Conservation (phyloP, 2,888 invertebrate species). For the Prenolepis imparis region DNA sequence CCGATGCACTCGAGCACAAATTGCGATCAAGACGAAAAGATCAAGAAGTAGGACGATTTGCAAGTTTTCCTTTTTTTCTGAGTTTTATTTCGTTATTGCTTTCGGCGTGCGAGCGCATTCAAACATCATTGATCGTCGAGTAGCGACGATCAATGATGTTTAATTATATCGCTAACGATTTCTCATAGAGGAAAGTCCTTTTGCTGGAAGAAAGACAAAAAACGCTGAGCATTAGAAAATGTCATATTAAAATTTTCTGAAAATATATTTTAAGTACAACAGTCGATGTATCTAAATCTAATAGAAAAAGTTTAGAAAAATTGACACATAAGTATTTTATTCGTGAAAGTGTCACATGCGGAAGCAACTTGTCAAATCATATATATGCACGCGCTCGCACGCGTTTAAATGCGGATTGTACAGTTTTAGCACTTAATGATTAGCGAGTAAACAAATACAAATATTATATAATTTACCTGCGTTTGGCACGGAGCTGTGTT, state of each 20-base stretch:
- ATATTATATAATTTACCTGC: constrained; percentile 68
- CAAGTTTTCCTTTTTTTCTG: constrained; percentile 34
- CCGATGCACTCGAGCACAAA: constrained; percentile 37
- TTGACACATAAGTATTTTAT: constrained; percentile 77
- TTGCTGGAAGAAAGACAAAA: not conserved
- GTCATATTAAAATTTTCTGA: not conserved
- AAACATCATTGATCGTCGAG: not conserved
- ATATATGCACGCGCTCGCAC: constrained; percentile 29
- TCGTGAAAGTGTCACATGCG: constrained; percentile 60
- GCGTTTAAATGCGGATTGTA: constrained; percentile 56
- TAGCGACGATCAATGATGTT: not conserved
- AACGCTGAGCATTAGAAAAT: not conserved
- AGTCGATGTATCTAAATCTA: not conserved
- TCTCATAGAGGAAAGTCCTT: too few relatives aligned
- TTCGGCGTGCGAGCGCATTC: constrained; percentile 35
- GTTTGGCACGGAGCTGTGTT: constrained; percentile 19
- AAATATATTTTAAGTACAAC: constrained; percentile 24
- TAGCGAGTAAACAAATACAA: constrained; percentile 62
- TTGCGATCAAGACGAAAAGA: constrained; percentile 22
- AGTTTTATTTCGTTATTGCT: constrained; percentile 36
- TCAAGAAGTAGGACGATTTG: constrained; percentile 34
- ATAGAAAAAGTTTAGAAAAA: not conserved
- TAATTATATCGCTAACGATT: not conserved
- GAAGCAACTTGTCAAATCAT: not conserved
- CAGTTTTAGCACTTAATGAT: constrained; percentile 53